Percentiles rank a stretch among this genome's conserved stretches.
Evolutionary conservation across 2,113 vertebrate genomes (phyloP).

Genomic region (Pygoscelis adeliae): DNA sequence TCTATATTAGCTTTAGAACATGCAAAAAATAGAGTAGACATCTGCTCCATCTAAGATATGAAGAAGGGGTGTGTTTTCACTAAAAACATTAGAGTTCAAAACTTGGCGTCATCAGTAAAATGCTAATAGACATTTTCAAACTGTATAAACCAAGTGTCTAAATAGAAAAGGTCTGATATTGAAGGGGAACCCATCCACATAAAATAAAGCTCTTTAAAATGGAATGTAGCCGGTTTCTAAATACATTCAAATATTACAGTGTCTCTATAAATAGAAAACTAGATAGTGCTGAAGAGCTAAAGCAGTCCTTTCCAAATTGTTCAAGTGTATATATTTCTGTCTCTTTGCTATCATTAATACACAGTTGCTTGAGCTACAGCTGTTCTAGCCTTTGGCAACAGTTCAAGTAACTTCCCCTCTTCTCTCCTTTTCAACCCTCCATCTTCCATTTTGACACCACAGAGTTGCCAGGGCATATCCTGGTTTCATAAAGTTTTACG

Average conservation of each 20-base stretch:
- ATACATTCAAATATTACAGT: constrained; percentile 17
- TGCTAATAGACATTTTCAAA: not conserved
- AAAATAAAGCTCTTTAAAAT: constrained; percentile 24
- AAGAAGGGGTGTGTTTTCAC: not conserved
- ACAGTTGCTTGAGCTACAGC: constrained; percentile 30
- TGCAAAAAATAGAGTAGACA: not conserved
- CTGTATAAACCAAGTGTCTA: not conserved
- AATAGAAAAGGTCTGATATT: not conserved
- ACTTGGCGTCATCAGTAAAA: not conserved
- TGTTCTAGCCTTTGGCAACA: constrained; percentile 50
- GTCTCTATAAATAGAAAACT: constrained; percentile 8
- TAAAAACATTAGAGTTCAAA: not conserved
- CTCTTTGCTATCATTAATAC: constrained; percentile 4
- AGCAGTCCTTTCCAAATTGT: not conserved
- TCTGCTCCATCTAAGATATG: not conserved
- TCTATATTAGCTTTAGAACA: not conserved
- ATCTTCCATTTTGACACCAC: constrained; percentile 50
- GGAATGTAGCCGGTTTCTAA: constrained; percentile 70
- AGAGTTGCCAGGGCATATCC: not conserved
- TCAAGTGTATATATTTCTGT: constrained; percentile 29
- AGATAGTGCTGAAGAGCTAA: constrained; percentile 6
- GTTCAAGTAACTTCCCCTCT: constrained; percentile 50
- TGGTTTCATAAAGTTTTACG: constrained; percentile 34
- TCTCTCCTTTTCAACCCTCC: not conserved
- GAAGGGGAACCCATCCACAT: not conserved